A percentile compares a stretch with the other conserved stretches of the same genome.
Evolutionary conservation across 2,888 invertebrate species (phyloP).

Genomic region (Gymnoscelis rufifasciata): DNA sequence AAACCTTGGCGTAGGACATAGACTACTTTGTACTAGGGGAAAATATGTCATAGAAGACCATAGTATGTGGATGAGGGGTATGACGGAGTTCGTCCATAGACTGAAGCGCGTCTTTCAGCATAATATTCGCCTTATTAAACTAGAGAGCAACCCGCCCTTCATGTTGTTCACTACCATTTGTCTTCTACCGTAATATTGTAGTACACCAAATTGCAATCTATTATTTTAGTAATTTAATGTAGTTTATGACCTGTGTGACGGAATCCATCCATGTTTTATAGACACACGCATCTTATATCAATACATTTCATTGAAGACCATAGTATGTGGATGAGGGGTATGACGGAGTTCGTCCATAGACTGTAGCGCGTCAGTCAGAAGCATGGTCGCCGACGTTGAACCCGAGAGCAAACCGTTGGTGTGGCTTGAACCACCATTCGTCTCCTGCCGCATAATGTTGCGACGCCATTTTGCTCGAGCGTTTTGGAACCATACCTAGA

Average conservation of each 20-base stretch:
- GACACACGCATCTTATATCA: slow-evolving; percentile 35
- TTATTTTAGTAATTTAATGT: too few species aligned
- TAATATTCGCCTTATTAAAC: slow-evolving; percentile 31
- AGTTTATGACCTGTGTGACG: too few species aligned
- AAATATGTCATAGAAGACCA: slow-evolving; percentile 64
- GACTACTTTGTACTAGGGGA: too few species aligned
- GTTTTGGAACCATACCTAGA: slow-evolving; percentile 99
- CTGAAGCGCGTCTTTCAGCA: slow-evolving; percentile 55
- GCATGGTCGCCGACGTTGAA: slow-evolving; percentile 31
- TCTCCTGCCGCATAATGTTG: slow-evolving; percentile 92
- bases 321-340: slow-evolving; percentile 56
- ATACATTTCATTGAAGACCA: slow-evolving; percentile 64
- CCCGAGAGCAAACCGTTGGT: slow-evolving; percentile 45
- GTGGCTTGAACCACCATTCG: slow-evolving; percentile 47
- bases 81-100: slow-evolving; percentile 62
- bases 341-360: slow-evolving; percentile 62
- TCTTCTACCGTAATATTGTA: slow-evolving; percentile 92
- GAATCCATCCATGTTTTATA: too few species aligned
- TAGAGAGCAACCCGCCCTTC: slow-evolving; percentile 45
- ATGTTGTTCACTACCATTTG: slow-evolving; percentile 47
- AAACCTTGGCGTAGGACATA: too few species aligned
- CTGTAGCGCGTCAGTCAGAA: slow-evolving; percentile 55
- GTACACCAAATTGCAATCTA: slow-evolving; percentile 99
- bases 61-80: slow-evolving; percentile 56
- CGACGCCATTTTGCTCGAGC: slow-evolving; percentile 98